Percentiles rank a stretch among this genome's conserved stretches.
Conservation (phyloP, 2,888 invertebrate species). For the Lycocerus yunnanus region DNA sequence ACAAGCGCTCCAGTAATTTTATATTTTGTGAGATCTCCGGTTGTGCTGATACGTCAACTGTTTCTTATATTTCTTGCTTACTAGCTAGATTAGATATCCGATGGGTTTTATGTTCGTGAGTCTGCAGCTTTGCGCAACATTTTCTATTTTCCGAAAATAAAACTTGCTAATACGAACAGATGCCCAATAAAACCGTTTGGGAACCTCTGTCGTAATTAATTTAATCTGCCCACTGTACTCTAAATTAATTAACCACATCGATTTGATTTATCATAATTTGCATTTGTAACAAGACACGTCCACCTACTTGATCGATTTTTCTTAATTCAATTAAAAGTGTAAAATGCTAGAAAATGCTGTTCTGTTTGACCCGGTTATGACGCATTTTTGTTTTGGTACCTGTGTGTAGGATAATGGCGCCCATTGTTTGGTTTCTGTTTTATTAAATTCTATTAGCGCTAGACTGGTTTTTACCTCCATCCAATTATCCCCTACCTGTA, state of each 20-base stretch:
- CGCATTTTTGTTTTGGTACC: not conserved
- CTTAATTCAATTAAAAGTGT: not conserved
- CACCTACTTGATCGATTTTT: not conserved
- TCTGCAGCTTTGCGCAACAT: no score
- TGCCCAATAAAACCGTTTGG: no score
- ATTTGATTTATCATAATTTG: not conserved
- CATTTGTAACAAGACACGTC: not conserved
- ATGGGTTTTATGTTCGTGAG: not conserved
- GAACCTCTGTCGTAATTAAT: not conserved
- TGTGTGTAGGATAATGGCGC: not conserved
- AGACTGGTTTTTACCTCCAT: not conserved
- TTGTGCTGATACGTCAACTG: not conserved
- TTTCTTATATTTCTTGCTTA: not conserved
- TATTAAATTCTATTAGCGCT: not conserved
- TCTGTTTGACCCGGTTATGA: not conserved
- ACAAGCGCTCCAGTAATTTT: not conserved
- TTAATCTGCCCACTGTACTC: not conserved
- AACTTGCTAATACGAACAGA: no score
- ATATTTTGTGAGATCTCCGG: not conserved
- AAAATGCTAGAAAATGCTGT: not conserved
- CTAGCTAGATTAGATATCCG: constrained; percentile 9
- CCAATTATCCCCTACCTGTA: not conserved
- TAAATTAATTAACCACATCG: not conserved
- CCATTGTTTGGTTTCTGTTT: not conserved
- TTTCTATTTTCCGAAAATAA: no score